phyloP scores from a whole-genome alignment of 2,113 vertebrate genomes.

The Ailurus styani region DNA sequence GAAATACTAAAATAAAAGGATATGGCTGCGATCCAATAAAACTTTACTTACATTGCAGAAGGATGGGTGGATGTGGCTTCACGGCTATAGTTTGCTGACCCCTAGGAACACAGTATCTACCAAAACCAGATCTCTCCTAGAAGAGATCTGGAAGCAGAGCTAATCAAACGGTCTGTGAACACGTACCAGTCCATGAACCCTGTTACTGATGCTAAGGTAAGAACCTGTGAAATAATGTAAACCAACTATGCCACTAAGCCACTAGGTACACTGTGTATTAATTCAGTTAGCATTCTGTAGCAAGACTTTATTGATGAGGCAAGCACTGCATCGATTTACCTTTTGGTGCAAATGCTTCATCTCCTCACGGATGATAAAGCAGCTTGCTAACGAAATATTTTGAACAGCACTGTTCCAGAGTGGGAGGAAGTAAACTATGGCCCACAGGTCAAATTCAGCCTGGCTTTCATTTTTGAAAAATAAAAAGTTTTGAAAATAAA shows the following conservation, averaged over 20 bases:
- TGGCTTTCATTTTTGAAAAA: neutral
- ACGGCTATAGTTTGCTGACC: neutral
- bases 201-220: neutral
- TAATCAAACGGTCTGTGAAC: neutral
- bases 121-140: neutral
- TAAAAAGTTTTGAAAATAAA: slow-evolving; percentile 33
- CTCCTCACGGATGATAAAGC: neutral
- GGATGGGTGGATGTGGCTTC: neutral
- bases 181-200: neutral
- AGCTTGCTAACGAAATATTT: neutral
- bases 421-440: neutral
- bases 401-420: neutral
- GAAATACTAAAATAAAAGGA: neutral
- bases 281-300: neutral
- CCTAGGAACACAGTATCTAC: neutral
- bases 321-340: neutral
- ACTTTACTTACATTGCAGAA: neutral
- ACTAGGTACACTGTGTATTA: neutral
- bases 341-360: neutral
- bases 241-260: neutral
- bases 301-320: neutral
- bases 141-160: neutral
- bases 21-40: neutral
- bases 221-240: neutral
- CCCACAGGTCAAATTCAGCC: neutral